phyloP scores from a whole-genome alignment of 2,797 vertebrate species.

The Alfaro cultratus region DNA sequence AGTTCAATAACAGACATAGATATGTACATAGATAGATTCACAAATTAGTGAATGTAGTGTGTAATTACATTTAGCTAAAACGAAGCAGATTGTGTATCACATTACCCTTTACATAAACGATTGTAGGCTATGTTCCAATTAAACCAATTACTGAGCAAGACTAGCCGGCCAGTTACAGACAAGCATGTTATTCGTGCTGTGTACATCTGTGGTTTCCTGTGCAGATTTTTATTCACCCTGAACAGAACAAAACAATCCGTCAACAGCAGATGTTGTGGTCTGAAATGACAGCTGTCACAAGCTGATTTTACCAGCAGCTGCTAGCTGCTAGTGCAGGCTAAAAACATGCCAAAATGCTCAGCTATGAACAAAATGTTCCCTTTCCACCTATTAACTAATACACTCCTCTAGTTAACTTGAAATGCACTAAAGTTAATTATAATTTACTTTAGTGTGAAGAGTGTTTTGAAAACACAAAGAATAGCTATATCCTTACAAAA shows the following conservation, averaged over 20 bases:
- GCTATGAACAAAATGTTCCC: neutral
- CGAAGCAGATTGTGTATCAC: neutral
- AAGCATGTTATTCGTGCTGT: slow-evolving; percentile 3
- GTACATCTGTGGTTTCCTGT: neutral
- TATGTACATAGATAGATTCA: neutral
- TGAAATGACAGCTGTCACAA: slow-evolving; percentile 16
- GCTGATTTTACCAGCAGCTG: neutral
- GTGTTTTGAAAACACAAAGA: neutral
- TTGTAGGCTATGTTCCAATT: neutral
- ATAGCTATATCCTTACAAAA: neutral
- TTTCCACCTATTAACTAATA: neutral
- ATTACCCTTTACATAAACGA: neutral
- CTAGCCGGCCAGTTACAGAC: neutral
- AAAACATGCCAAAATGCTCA: slow-evolving; percentile 1
- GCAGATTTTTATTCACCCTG: slow-evolving; percentile 5
- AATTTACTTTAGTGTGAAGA: neutral
- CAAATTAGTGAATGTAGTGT: neutral
- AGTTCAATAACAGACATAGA: neutral
- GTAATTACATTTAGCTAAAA: neutral
- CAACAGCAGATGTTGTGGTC: slow-evolving; percentile 8
- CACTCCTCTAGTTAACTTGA: neutral
- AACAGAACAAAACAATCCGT: slow-evolving; percentile 3
- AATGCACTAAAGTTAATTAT: neutral
- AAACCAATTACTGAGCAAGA: slow-evolving; percentile 7
- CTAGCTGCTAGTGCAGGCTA: neutral